These are phyloP conservation scores for Hypothenemus hampei DNA, from an alignment of 1,140 invertebrate species.

Conservation along the genomic window DNA sequence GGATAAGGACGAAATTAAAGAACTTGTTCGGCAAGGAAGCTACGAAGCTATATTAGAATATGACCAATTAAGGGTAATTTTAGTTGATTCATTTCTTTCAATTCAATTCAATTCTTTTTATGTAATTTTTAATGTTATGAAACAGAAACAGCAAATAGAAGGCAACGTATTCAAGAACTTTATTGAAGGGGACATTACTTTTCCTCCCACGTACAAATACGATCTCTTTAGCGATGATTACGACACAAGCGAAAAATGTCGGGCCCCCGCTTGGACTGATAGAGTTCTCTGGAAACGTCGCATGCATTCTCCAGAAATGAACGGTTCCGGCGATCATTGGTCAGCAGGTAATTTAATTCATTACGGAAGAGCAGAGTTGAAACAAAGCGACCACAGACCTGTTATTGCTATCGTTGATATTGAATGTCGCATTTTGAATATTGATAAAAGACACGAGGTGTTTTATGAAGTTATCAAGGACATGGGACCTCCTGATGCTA, in stretches of 20 bases:
- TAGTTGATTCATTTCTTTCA: not conserved
- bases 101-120: conserved; percentile 3
- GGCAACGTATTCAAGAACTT: conserved; percentile 94
- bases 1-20: conserved; percentile 91
- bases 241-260: conserved; percentile 97
- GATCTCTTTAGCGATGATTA: conserved; percentile 99
- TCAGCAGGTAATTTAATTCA: conserved; percentile 73
- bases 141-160: conserved; percentile 64
- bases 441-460: conserved; percentile 64
- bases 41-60: conserved; percentile 71
- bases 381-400: conserved; percentile 96
- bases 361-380: conserved; percentile 90
- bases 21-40: conserved; percentile 73
- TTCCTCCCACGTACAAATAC: conserved; percentile 98
- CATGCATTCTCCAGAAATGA: conserved; percentile 63
- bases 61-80: conserved; percentile 74
- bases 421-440: conserved; percentile 75
- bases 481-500: conserved; percentile 93
- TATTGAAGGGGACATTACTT: conserved; percentile 85
- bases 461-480: conserved; percentile 82
- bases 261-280: conserved; percentile 98
- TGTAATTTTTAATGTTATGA: conserved; percentile 25
- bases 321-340: conserved; percentile 28
- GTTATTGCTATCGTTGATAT: conserved; percentile 88
- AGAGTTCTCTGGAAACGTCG: conserved; percentile 84